phyloP scores from a whole-genome alignment of 2,113 vertebrate species.

The Piaya cayana region DNA sequence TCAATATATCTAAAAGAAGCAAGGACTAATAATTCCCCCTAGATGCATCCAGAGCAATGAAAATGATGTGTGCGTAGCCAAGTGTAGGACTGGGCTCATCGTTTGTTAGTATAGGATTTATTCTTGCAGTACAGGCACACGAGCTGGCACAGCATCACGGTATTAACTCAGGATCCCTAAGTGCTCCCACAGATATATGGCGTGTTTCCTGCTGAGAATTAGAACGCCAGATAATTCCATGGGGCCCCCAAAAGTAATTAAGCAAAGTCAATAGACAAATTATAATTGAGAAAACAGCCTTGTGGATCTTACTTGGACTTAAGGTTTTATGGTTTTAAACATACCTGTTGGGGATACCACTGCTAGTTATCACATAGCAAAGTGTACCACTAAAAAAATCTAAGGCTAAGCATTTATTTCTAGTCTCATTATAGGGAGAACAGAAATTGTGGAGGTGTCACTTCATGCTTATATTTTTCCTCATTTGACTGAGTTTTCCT shows the following conservation, averaged over 20 bases:
- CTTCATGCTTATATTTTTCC: neutral
- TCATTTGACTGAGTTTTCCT: neutral
- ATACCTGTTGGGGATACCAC: neutral
- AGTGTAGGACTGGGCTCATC: neutral
- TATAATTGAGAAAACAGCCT: neutral
- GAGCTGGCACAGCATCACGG: slow-evolving; percentile 16
- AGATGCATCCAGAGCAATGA: neutral
- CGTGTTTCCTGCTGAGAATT: slow-evolving; percentile 17
- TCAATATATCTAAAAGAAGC: neutral
- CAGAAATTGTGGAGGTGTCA: neutral
- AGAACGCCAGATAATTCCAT: slow-evolving; percentile 20
- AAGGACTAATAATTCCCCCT: neutral
- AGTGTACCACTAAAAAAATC: neutral
- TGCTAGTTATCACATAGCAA: neutral
- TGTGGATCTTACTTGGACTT: neutral
- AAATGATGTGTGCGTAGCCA: neutral
- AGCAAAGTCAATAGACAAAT: slow-evolving; percentile 12
- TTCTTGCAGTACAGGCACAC: neutral
- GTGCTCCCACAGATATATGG: neutral
- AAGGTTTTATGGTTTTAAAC: neutral
- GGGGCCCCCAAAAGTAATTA: slow-evolving; percentile 7
- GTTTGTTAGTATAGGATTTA: neutral
- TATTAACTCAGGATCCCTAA: slow-evolving; percentile 23
- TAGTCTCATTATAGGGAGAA: neutral
- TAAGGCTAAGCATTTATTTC: neutral